Conservation (phyloP, 2,113 vertebrate species). For the Pseudorasbora parva region DNA sequence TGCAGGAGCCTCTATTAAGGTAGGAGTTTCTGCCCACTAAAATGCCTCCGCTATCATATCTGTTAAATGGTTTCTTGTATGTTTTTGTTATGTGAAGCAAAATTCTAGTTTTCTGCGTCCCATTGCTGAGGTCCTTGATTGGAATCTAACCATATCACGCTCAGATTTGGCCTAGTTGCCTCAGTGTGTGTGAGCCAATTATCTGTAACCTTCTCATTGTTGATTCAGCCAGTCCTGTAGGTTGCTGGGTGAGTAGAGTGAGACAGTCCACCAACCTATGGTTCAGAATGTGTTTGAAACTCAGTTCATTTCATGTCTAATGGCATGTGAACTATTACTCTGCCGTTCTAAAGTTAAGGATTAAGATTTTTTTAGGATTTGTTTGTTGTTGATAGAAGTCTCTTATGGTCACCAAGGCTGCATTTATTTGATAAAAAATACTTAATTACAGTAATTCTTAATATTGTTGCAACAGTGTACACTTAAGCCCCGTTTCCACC, state of each 20-base stretch:
- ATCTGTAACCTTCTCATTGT: neutral
- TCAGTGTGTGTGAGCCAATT: neutral
- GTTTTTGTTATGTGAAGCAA: neutral
- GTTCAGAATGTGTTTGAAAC: neutral
- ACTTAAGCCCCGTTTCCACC: too few relatives aligned
- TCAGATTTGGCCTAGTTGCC: neutral
- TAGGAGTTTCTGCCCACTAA: constrained; percentile 62
- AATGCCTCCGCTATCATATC: constrained; percentile 26
- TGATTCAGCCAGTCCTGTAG: neutral
- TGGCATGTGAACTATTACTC: too few relatives aligned
- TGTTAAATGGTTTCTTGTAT: neutral
- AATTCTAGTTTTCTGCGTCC: neutral
- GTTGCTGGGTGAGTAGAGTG: neutral
- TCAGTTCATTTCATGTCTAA: constrained; percentile 4
- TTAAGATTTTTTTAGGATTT: too few relatives aligned
- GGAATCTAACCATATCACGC: neutral
- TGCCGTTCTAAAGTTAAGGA: too few relatives aligned
- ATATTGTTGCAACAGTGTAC: neutral
- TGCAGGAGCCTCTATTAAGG: constrained; percentile 94
- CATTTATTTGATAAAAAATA: neutral
- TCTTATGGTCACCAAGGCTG: neutral
- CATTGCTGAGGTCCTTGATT: neutral
- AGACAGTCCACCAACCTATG: neutral
- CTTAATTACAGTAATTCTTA: neutral
- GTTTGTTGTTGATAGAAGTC: too few relatives aligned